Conservation (phyloP, 1,140 invertebrate species). For the Polypedilum vanderplanki region DNA sequence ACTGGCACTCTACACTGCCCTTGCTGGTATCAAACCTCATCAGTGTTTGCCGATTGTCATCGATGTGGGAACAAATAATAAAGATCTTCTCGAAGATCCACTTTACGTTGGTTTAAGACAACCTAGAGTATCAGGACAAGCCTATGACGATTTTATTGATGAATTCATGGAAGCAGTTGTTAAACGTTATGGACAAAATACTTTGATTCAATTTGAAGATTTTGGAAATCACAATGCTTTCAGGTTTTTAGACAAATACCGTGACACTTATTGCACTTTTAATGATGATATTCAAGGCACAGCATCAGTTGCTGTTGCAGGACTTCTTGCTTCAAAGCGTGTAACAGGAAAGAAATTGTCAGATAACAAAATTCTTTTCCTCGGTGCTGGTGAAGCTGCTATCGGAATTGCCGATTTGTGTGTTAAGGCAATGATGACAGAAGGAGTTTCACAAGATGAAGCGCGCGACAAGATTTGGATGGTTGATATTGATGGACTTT, state of each 20-base stretch:
- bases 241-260: constrained; percentile 81
- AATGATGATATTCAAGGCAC: constrained; percentile 98
- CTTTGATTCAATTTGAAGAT: constrained; percentile 91
- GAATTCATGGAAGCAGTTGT: constrained; percentile 97
- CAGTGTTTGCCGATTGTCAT: constrained; percentile 86
- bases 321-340: constrained; percentile 72
- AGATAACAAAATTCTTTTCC: constrained; percentile 81
- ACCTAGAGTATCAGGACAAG: constrained; percentile 71
- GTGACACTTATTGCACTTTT: constrained; percentile 84
- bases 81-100: constrained; percentile 84
- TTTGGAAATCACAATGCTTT: constrained; percentile 93
- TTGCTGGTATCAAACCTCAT: constrained; percentile 89
- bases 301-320: constrained; percentile 85
- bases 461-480: constrained; percentile 81
- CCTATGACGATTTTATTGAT: constrained; percentile 93
- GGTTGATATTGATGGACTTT: constrained; percentile 76
- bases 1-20: constrained; percentile 82
- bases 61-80: constrained; percentile 89
- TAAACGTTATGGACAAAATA: constrained; percentile 82
- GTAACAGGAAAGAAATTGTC: constrained; percentile 70
- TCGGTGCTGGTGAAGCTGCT: constrained; percentile 87
- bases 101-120: constrained; percentile 91
- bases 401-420: constrained; percentile 81
- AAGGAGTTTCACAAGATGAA: constrained; percentile 60
- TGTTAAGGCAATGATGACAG: constrained; percentile 77